Conservation (phyloP, 53 echinoderm and acorn worm genomes). For the Antedon mediterranea region DNA sequence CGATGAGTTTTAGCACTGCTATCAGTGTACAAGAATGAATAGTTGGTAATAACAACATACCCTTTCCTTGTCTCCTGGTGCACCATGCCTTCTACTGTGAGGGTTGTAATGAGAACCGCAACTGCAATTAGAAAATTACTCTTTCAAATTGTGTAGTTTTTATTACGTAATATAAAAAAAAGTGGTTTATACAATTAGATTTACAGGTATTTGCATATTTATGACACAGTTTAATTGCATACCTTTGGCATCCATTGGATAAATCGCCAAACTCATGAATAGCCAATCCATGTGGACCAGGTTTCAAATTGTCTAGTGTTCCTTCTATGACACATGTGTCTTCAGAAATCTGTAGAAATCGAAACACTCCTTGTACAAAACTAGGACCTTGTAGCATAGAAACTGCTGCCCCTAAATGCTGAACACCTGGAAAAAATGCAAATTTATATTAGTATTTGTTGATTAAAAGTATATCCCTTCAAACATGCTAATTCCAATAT, state of each 20-base stretch:
- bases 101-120: slow-evolving; percentile 84
- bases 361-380: slow-evolving; percentile 50
- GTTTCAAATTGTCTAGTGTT: slow-evolving; percentile 60
- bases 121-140: slow-evolving; percentile 23
- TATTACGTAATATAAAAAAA: too few relatives aligned
- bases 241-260: slow-evolving; percentile 82
- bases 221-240: too few relatives aligned
- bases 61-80: slow-evolving; percentile 26
- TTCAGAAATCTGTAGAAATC: slow-evolving; percentile 44
- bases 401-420: slow-evolving; percentile 73
- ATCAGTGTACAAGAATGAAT: too few relatives aligned
- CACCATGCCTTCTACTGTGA: slow-evolving; percentile 44
- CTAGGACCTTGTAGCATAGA: slow-evolving; percentile 51
- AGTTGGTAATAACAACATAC: slow-evolving; percentile 5
- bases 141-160: too few relatives aligned
- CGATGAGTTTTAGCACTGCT: too few relatives aligned
- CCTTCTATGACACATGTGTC: slow-evolving; percentile 77
- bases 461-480: too few relatives aligned
- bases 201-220: too few relatives aligned
- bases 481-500: too few relatives aligned
- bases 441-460: too few relatives aligned
- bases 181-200: too few relatives aligned
- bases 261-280: slow-evolving; percentile 82
- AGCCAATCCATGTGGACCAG: slow-evolving; percentile 48
- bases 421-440: slow-evolving; percentile 11